Evolutionary conservation across 2,888 invertebrate species (phyloP).

Genomic region (Adelphocoris suturalis): DNA sequence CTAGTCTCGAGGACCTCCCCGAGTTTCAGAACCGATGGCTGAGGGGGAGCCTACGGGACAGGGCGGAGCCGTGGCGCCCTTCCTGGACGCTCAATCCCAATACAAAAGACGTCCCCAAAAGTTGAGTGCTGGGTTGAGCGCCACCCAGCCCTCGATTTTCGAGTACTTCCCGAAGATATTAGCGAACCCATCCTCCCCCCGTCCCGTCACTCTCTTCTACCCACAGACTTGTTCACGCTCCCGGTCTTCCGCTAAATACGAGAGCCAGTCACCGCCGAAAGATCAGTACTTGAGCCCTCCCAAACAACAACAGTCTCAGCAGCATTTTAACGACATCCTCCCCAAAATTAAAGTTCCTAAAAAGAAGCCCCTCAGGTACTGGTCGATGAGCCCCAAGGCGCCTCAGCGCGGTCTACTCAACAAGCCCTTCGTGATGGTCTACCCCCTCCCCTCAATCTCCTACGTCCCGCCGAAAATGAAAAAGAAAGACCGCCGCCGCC

Average conservation of each 20-base stretch:
- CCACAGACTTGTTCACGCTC: background rate
- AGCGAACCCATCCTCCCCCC: background rate
- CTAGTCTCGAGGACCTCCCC: slow-evolving; percentile 18
- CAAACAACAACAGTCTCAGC: background rate
- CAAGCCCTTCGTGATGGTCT: slow-evolving; percentile 55
- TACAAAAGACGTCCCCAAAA: slow-evolving; percentile 71
- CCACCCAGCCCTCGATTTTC: no score
- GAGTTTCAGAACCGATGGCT: slow-evolving; percentile 73
- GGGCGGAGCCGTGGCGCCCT: slow-evolving; percentile 72
- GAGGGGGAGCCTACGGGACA: slow-evolving; percentile 71
- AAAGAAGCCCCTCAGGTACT: slow-evolving; percentile 29
- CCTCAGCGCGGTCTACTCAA: slow-evolving; percentile 48
- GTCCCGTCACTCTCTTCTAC: no score
- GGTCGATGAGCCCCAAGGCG: slow-evolving; percentile 65
- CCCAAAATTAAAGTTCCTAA: slow-evolving; percentile 64
- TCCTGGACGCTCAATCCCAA: slow-evolving; percentile 74
- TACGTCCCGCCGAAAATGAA: slow-evolving; percentile 46
- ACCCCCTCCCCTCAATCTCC: slow-evolving; percentile 54
- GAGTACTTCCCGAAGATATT: slow-evolving; percentile 59
- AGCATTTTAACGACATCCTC: slow-evolving; percentile 39
- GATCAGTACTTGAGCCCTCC: background rate
- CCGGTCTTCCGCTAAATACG: slow-evolving; percentile 9
- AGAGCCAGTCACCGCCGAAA: background rate
- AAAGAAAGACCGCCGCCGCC: background rate
- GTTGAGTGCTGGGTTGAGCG: slow-evolving; percentile 26